Base-by-base conservation (phyloP, 2,797 vertebrate species). In the Neosilurus hyrtlii region DNA sequence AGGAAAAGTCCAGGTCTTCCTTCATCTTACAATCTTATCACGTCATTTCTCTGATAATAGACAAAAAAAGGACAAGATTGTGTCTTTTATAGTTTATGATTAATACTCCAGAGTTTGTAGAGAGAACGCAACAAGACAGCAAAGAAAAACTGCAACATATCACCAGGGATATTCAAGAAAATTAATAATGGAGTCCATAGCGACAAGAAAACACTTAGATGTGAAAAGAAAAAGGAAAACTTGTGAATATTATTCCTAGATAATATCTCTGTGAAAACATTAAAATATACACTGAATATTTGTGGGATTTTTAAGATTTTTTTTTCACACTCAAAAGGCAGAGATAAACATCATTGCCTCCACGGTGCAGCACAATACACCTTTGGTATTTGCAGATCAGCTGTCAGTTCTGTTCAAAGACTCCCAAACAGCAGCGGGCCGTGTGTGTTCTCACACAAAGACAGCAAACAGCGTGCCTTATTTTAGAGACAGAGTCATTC, bases 351-450 rank as follows among this genome's bases (percentile, higher is more conserved):
- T 57, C 52, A 20, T 1, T 20, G 52, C 26, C 15, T 56, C 52
- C 24, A 30, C 52, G 30, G 24, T 22, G 52, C 52, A 74, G 26
- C 72, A 74, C 52, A 74, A 74, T 74, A 57, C 16, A 74, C 4
- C 16, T 56, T 35, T 56, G 52, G 16, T 73, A 56, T 30, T 56
- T 56, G 24, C 26, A 56, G 71, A 56, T 74, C 52, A 56, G 71
- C 52, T 74, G 71, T 57, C 52, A 74, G 71, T 26, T 56, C 52
- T 35, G 52, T 52, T 74, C 52, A 74, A 56, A 74, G 24, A 10
- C 24, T 74, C 71, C 7, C 3, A 20, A 52, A 30, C 71, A 73
- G 70, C 49, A 72, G 20, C 1, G 18, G 43, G 35, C 35, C 6
- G 51, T 57, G 26, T 57, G 26, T 35, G 52, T 57, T 73, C 71